Conservation (phyloP, 2,113 vertebrate genomes). For the Oreochromis aureus region DNA sequence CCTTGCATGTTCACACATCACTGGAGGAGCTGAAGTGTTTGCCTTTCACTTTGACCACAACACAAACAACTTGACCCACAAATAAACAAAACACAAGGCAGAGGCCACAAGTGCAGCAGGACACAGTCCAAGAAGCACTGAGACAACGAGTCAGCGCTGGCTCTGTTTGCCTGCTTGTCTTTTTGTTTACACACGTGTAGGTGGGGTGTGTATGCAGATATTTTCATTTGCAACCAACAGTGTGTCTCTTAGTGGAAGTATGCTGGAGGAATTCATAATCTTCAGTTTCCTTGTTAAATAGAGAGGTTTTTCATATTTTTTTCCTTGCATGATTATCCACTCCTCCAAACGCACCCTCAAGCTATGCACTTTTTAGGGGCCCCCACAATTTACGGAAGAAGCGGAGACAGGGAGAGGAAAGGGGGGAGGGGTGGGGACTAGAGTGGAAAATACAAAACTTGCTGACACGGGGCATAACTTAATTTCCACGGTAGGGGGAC, state of each 20-base stretch:
- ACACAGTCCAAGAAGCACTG: slow-evolving; percentile 27
- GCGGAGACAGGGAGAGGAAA: slow-evolving; percentile 40
- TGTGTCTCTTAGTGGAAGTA: neutral
- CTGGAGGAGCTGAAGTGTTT: slow-evolving; percentile 57
- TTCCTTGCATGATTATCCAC: slow-evolving; percentile 9
- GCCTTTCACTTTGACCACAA: slow-evolving; percentile 64
- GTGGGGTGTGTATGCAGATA: neutral
- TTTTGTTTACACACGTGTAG: neutral
- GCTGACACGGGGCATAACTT: slow-evolving; percentile 99
- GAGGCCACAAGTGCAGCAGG: slow-evolving; percentile 45
- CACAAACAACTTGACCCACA: slow-evolving; percentile 69
- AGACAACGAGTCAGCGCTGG: neutral
- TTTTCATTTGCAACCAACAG: neutral
- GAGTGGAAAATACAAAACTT: slow-evolving; percentile 81
- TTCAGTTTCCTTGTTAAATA: neutral
- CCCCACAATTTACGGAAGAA: slow-evolving; percentile 47
- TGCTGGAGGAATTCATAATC: neutral
- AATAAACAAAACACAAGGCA: slow-evolving; percentile 64
- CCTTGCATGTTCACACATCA: slow-evolving; percentile 54
- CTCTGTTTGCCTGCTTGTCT: neutral
- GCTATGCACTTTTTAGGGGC: slow-evolving; percentile 41
- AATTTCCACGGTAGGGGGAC: slow-evolving; percentile 99
- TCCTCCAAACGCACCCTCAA: neutral
- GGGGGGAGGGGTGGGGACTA: slow-evolving; percentile 55
- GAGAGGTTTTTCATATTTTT: neutral